phyloP scores from a whole-genome alignment of 30 jellyfish, hydroid and myxozoan genomes.

The Sanderia malayensis region DNA sequence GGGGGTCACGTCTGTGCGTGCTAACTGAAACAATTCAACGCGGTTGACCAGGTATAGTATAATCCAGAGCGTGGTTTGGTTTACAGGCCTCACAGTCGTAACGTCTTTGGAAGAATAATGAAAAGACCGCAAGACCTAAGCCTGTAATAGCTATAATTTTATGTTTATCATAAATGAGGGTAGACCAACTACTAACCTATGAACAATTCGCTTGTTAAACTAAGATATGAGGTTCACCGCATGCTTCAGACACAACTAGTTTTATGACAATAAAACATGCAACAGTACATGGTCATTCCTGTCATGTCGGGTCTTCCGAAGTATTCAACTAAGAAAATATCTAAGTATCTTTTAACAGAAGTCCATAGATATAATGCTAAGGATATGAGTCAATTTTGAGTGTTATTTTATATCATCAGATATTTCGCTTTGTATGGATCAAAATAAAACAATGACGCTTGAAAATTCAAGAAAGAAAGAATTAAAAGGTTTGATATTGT shows the following conservation, averaged over 20 bases:
- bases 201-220: slow-evolving; percentile 53
- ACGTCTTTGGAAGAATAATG: slow-evolving; percentile 28
- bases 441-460: too few species aligned
- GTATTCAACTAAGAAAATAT: too few species aligned
- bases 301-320: too few species aligned
- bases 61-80: slow-evolving; percentile 6
- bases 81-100: slow-evolving; percentile 57
- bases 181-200: slow-evolving; percentile 37
- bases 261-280: too few species aligned
- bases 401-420: too few species aligned
- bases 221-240: slow-evolving; percentile 66
- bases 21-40: slow-evolving; percentile 1
- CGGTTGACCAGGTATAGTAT: slow-evolving; percentile 1
- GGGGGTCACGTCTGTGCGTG: slow-evolving; percentile 66
- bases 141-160: slow-evolving; percentile 69
- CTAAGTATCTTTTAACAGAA: too few species aligned
- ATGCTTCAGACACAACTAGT: slow-evolving; percentile 35
- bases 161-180: slow-evolving; percentile 70
- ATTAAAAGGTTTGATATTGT: too few species aligned
- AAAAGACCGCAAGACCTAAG: slow-evolving; percentile 70
- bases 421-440: too few species aligned
- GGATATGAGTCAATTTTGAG: too few species aligned
- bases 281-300: too few species aligned
- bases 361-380: too few species aligned
- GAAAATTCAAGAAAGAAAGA: too few species aligned